Percentiles rank a stretch among this genome's conserved stretches.
These are phyloP conservation scores for Baryphthengus martii DNA, from an alignment of 2,113 vertebrate species.

Conservation along the genomic window DNA sequence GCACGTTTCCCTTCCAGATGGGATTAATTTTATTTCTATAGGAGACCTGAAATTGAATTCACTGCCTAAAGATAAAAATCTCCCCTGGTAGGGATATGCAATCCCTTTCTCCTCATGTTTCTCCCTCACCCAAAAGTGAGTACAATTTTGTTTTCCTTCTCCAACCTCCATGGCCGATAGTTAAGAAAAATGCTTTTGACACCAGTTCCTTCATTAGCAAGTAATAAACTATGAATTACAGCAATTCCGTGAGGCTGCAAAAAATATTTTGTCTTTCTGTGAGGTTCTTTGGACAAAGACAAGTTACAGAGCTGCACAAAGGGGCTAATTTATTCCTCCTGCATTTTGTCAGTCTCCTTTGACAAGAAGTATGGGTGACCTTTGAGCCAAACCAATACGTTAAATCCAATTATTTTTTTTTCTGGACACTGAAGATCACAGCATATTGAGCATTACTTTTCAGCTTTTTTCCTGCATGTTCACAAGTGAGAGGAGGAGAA, in stretches of 20 bases:
- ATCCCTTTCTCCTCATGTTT: conserved; percentile 57
- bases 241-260: neutral
- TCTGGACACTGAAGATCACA: neutral
- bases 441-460: neutral
- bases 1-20: conserved; percentile 57
- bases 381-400: conserved; percentile 19
- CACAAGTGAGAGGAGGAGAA: neutral
- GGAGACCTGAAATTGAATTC: conserved; percentile 57
- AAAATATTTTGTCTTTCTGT: conserved; percentile 11
- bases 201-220: conserved; percentile 10
- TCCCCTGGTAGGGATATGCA: conserved; percentile 54
- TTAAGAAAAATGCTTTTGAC: conserved; percentile 26
- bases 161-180: neutral
- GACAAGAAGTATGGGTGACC: conserved; percentile 33
- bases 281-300: neutral
- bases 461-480: neutral
- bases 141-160: neutral
- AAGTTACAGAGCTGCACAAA: conserved; percentile 37
- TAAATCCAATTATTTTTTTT: neutral
- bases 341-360: conserved; percentile 37
- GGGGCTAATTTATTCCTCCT: conserved; percentile 55
- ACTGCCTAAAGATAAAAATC: conserved; percentile 65
- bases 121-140: neutral
- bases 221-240: neutral
- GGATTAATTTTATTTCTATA: conserved; percentile 57